phyloP scores from a whole-genome alignment of 2,888 invertebrate genomes.

The Platerodrilus igneus region DNA sequence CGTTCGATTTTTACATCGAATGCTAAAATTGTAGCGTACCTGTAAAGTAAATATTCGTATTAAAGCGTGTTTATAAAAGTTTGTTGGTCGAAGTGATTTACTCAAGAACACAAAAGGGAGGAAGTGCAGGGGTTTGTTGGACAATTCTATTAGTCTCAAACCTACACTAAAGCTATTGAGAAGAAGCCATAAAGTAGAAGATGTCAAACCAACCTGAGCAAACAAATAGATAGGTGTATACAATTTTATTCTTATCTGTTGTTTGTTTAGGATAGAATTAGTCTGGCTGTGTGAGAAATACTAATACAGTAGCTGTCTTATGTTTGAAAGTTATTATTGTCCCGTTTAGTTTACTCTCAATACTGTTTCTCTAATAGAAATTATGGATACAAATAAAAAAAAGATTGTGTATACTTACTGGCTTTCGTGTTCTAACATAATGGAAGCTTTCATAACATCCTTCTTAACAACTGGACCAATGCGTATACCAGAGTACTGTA shows the following conservation, averaged over 20 bases:
- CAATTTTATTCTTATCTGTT: slow-evolving; percentile 32
- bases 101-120: too few species aligned
- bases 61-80: too few species aligned
- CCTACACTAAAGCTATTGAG: slow-evolving; percentile 3
- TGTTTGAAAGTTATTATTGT: slow-evolving; percentile 16
- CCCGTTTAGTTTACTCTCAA: not conserved
- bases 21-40: slow-evolving; percentile 95
- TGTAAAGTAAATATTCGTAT: slow-evolving; percentile 41
- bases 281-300: slow-evolving; percentile 31
- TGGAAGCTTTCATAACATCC: slow-evolving; percentile 99
- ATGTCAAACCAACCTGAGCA: slow-evolving; percentile 27
- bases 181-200: slow-evolving; percentile 8
- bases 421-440: slow-evolving; percentile 97
- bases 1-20: slow-evolving; percentile 98
- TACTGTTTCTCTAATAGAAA: slow-evolving; percentile 3
- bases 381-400: not conserved
- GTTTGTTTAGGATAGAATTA: slow-evolving; percentile 33
- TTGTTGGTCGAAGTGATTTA: too few species aligned
- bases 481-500: slow-evolving; percentile 93
- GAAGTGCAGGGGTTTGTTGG: slow-evolving; percentile 9
- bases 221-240: slow-evolving; percentile 23
- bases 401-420: slow-evolving; percentile 61
- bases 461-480: slow-evolving; percentile 99
- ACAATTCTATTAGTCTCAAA: slow-evolving; percentile 10
- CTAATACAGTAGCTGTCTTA: slow-evolving; percentile 30